Evolutionary conservation across 2,888 invertebrate species (phyloP).

Genomic region (Pseudococcus viburni): DNA sequence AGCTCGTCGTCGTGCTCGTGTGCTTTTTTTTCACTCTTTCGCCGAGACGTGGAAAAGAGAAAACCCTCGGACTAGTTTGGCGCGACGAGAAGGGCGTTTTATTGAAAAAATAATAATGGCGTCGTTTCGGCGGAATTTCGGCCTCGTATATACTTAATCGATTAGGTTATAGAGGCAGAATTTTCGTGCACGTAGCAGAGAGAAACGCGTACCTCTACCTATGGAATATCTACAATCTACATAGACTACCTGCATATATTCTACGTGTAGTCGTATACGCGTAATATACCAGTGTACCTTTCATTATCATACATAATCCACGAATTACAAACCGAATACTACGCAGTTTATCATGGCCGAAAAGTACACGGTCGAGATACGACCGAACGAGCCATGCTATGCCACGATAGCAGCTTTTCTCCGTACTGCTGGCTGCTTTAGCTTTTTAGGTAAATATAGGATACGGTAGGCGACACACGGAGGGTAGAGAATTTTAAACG

Average conservation of each 20-base stretch:
- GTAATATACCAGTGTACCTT: background rate
- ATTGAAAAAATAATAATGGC: constrained; percentile 48
- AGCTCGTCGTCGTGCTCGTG: background rate
- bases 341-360: constrained; percentile 41
- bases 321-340: constrained; percentile 42
- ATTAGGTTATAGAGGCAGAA: background rate
- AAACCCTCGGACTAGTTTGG: background rate
- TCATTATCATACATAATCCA: constrained; percentile 13
- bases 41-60: background rate
- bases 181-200: too few species aligned
- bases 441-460: too few species aligned
- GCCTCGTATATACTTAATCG: constrained; percentile 15
- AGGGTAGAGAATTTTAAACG: background rate
- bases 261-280: background rate
- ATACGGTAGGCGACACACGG: background rate
- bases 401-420: too few species aligned
- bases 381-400: too few species aligned
- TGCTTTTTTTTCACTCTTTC: background rate
- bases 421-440: too few species aligned
- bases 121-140: constrained; percentile 31
- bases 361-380: constrained; percentile 15
- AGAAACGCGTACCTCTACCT: too few species aligned
- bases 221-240: too few species aligned
- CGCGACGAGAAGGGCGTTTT: background rate
- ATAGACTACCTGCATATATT: too few species aligned